Percentiles rank a stretch among this genome's conserved stretches.
Conservation (phyloP, 2,113 vertebrate genomes). For the Cinclus cinclus region DNA sequence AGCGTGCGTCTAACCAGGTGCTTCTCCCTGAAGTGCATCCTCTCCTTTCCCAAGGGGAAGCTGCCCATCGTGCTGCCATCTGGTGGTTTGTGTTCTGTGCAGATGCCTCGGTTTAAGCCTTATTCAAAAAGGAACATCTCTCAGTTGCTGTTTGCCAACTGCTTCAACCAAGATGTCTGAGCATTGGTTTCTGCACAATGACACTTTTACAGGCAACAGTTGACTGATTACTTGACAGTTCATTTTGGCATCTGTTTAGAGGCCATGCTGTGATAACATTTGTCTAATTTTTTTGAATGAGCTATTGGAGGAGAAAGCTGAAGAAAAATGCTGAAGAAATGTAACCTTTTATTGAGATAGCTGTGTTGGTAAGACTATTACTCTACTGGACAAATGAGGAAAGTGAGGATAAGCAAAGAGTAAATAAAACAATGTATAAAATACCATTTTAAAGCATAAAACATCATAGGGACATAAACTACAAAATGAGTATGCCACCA, state of each 20-base stretch:
- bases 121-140: neutral
- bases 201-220: neutral
- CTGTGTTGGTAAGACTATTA: neutral
- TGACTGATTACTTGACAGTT: neutral
- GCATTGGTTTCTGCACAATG: neutral
- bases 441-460: neutral
- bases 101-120: neutral
- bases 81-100: neutral
- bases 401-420: neutral
- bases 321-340: neutral
- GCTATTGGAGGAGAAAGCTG: neutral
- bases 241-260: neutral
- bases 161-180: neutral
- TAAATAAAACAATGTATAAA: neutral
- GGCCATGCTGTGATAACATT: neutral
- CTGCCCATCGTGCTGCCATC: neutral
- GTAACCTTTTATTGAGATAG: neutral
- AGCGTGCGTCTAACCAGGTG: neutral
- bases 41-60: too few species aligned
- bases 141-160: neutral
- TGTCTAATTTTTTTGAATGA: neutral
- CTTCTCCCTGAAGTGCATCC: rapidly evolving
- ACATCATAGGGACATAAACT: neutral
- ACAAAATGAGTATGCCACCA: neutral
- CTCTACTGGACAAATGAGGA: neutral